Evolutionary conservation across 2,113 vertebrate species (phyloP).

Genomic region (Serinus canaria): DNA sequence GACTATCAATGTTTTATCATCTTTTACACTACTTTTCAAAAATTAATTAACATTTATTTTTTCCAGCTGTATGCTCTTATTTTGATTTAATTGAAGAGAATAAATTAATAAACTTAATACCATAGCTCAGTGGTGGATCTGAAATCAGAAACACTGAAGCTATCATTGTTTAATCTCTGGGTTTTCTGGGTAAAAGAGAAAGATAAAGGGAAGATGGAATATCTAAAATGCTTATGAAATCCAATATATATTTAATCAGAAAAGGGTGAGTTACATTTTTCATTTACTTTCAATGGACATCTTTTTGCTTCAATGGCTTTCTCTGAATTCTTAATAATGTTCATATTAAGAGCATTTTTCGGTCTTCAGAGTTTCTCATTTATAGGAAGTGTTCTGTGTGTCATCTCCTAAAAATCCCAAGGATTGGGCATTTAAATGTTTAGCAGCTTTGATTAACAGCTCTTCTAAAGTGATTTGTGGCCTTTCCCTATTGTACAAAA

Average conservation of each 20-base stretch:
- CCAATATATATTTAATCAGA: background rate
- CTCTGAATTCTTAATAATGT: background rate
- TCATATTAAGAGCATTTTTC: background rate
- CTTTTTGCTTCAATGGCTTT: background rate
- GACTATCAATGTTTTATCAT: background rate
- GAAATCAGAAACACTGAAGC: background rate
- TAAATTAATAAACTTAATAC: background rate
- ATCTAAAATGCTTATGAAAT: background rate
- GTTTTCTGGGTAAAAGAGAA: background rate
- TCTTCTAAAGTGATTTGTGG: background rate
- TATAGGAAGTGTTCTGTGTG: background rate
- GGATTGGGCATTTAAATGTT: background rate
- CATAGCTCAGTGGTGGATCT: background rate
- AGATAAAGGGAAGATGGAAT: background rate
- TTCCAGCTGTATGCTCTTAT: background rate
- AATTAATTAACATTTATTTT: background rate
- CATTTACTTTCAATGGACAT: background rate
- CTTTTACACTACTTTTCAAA: background rate
- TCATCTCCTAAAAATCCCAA: background rate
- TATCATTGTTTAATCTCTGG: background rate
- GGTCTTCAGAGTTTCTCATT: background rate
- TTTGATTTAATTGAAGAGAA: constrained; percentile 3
- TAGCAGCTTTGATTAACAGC: background rate
- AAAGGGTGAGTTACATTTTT: background rate
- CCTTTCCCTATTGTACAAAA: background rate